These are phyloP conservation scores for Sapayoa aenigma DNA, from an alignment of 2,113 vertebrate genomes.

Conservation along the genomic window DNA sequence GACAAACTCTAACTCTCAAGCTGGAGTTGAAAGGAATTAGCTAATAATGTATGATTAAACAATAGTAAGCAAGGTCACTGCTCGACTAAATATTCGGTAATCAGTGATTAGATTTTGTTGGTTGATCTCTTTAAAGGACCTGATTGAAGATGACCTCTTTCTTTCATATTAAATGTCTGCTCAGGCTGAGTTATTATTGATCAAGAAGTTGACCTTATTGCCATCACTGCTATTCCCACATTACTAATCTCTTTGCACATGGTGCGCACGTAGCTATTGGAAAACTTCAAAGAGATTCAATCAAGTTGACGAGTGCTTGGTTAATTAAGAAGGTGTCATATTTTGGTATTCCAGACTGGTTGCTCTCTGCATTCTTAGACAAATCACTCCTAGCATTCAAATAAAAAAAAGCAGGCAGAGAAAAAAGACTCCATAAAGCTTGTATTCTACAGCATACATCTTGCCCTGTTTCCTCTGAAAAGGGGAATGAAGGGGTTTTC, in stretches of 20 bases:
- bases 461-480: neutral
- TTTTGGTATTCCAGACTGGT: slow-evolving; percentile 12
- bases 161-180: slow-evolving; percentile 68
- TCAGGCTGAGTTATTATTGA: slow-evolving; percentile 69
- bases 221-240: slow-evolving; percentile 16
- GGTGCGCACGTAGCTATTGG: neutral
- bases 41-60: slow-evolving; percentile 60
- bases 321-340: slow-evolving; percentile 59
- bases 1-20: slow-evolving; percentile 4
- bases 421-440: neutral
- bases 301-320: slow-evolving; percentile 34
- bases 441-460: neutral
- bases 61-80: slow-evolving; percentile 52
- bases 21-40: slow-evolving; percentile 46
- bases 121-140: slow-evolving; percentile 62
- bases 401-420: neutral
- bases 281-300: slow-evolving; percentile 58
- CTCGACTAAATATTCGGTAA: slow-evolving; percentile 52
- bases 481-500: neutral
- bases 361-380: neutral
- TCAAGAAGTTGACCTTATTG: slow-evolving; percentile 61
- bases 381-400: neutral
- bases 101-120: slow-evolving; percentile 55
- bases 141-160: slow-evolving; percentile 71
- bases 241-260: slow-evolving; percentile 56